These are phyloP conservation scores for Oxygymnocypris stewartii DNA, from an alignment of 2,113 vertebrate species.

Conservation along the genomic window DNA sequence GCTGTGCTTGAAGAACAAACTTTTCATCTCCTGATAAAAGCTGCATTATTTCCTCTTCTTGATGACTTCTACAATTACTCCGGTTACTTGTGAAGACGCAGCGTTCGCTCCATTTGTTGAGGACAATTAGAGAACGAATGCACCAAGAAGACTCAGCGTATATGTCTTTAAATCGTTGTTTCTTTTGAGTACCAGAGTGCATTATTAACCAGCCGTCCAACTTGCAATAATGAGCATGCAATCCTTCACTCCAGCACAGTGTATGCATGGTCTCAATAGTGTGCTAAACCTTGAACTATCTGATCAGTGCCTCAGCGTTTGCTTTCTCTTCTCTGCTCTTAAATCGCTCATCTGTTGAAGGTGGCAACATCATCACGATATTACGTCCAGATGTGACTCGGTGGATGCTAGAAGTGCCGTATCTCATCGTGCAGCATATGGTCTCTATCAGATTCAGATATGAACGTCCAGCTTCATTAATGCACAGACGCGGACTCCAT, in stretches of 20 bases:
- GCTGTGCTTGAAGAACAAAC: conserved; percentile 20
- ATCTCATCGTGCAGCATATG: conserved; percentile 58
- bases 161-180: conserved; percentile 27
- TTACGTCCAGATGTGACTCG: conserved; percentile 72
- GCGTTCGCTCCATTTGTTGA: conserved; percentile 32
- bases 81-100: conserved; percentile 40
- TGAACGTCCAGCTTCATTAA: conserved; percentile 70
- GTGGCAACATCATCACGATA: conserved; percentile 61
- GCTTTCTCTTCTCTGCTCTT: not conserved
- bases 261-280: not conserved
- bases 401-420: conserved; percentile 58
- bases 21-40: conserved; percentile 42
- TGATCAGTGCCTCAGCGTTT: conserved; percentile 13
- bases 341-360: conserved; percentile 52
- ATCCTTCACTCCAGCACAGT: no score
- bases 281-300: conserved; percentile 38
- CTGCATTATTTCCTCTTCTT: conserved; percentile 16
- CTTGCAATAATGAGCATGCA: not conserved
- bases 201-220: not conserved
- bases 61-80: conserved; percentile 47
- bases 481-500: conserved; percentile 66
- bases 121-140: conserved; percentile 50
- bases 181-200: not conserved
- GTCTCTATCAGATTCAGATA: conserved; percentile 55
- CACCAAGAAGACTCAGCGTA: conserved; percentile 38